Evolutionary conservation across 2,113 vertebrate species (phyloP).

Genomic region (Thymallus thymallus): DNA sequence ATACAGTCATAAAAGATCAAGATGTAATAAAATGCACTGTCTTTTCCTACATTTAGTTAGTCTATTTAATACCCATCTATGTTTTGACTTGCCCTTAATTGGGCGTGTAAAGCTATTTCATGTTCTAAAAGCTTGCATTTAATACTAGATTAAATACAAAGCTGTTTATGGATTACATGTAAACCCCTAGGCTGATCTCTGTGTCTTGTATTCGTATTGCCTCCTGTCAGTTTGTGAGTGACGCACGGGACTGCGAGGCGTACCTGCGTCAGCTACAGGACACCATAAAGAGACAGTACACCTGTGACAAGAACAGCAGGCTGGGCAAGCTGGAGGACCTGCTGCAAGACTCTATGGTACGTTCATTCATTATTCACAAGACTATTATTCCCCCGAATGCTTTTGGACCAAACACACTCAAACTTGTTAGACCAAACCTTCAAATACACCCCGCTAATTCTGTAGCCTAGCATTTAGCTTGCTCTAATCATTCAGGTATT

Average conservation of each 20-base stretch:
- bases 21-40: too few relatives aligned
- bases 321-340: constrained; percentile 92
- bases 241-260: constrained; percentile 85
- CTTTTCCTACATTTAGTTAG: neutral
- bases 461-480: too few relatives aligned
- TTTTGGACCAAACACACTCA: too few relatives aligned
- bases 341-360: constrained; percentile 97
- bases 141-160: too few relatives aligned
- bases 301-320: constrained; percentile 87
- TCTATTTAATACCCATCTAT: neutral
- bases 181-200: neutral
- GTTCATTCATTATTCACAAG: too few relatives aligned
- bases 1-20: too few relatives aligned
- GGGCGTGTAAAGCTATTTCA: too few relatives aligned
- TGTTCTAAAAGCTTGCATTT: neutral
- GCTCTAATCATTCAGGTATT: too few relatives aligned
- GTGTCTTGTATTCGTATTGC: neutral
- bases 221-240: constrained; percentile 83
- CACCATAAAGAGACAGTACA: constrained; percentile 94
- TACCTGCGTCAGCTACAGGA: constrained; percentile 93
- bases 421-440: too few relatives aligned
- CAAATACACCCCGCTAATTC: too few relatives aligned
- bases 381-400: too few relatives aligned
- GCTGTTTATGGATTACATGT: neutral
- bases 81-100: neutral